Percentiles rank a stretch among this genome's conserved stretches.
Conservation (phyloP, 1,140 invertebrate genomes). For the Calosoma granatense region DNA sequence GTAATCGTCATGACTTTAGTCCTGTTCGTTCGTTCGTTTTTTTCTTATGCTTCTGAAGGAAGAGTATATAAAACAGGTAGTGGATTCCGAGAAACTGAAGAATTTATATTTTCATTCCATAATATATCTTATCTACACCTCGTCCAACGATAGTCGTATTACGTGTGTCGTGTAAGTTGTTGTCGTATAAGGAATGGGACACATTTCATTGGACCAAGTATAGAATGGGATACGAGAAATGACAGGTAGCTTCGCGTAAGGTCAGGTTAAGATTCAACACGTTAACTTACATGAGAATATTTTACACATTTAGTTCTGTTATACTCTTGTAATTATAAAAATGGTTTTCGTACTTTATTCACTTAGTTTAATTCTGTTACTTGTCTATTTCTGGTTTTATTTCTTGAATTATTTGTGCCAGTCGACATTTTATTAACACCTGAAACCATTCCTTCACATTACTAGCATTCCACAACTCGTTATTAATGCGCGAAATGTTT, state of each 20-base stretch:
- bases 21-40: too few species aligned
- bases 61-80: slow-evolving; percentile 2
- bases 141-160: not conserved
- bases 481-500: too few species aligned
- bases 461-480: too few species aligned
- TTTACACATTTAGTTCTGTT: not conserved
- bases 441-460: too few species aligned
- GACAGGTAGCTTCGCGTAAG: not conserved
- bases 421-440: too few species aligned
- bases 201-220: not conserved
- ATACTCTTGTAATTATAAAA: slow-evolving; percentile 1
- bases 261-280: not conserved
- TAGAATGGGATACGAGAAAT: not conserved
- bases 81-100: not conserved
- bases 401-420: not conserved
- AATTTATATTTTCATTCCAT: not conserved
- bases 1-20: too few species aligned
- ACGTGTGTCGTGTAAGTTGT: slow-evolving; percentile 20
- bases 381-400: not conserved
- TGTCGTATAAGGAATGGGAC: too few species aligned
- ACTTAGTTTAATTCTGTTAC: not conserved
- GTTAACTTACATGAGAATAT: not conserved
- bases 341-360: not conserved
- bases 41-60: too few species aligned
- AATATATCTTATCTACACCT: not conserved